Evolutionary conservation across 1,140 invertebrate genomes (phyloP), one percentile per base, ranked within the genome.

Genomic region (Aplysia californica): DNA sequence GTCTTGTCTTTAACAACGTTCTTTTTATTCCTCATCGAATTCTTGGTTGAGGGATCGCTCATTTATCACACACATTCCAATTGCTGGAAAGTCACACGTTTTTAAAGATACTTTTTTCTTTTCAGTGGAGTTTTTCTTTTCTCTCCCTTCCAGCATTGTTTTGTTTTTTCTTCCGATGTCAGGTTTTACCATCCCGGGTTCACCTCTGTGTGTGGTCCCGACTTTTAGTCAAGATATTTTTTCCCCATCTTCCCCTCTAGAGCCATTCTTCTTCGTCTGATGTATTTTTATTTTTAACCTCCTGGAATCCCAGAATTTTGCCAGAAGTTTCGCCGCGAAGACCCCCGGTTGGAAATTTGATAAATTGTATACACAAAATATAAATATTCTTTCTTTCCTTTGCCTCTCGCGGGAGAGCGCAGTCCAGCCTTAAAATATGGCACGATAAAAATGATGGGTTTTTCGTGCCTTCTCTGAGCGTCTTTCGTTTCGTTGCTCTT

Each of bases 311-410:
- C 67, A 69, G 67, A 55, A 5, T 66, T 66, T 66, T 66, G 26
- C 23, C 64, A 66, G 23, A 23, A 29, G 15, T 69, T 69, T 69
- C 67, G 15, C 2, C 3, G 21, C 35, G 26, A n/a, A 55, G 39
- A 55, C 67, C 3, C 23, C 23, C 50, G 67, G 41, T 29, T n/a
- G n/a, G 69, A 72, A 72, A 72, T 59, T 72, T 72, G 69, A 72
- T 72, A 72, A 72, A 72, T 59, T 72, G 50, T 72, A 39, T 72
- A 59, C 55, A 35, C 4, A 58, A 58, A 58, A 10, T 72, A 72
- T 72, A 72, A 72, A 72, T 72, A 72, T 36, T 36, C 64, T 66
- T 26, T 67, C 26, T 35, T 23, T 66, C 73, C 35, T 6, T 44
- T 35, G 29, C 4, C 5, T 56, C 44, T 10, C 18, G 41, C n/a